A percentile compares a stretch with the other conserved stretches of the same genome.
phyloP scores from a whole-genome alignment of 2,113 vertebrate species.

The Pycnonotus jocosus region DNA sequence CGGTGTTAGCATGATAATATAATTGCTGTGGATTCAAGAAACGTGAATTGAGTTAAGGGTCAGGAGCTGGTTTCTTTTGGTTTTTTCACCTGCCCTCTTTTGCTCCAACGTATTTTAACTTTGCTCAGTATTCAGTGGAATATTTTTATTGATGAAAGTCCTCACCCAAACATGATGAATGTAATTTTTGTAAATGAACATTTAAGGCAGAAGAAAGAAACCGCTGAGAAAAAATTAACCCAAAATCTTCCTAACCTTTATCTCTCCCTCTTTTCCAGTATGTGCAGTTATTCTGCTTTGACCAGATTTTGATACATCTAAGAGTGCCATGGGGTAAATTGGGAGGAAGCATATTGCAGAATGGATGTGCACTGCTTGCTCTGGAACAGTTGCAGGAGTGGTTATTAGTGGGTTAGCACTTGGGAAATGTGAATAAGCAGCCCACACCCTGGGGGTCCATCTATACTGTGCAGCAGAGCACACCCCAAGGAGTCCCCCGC shows the following conservation, averaged over 20 bases:
- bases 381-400: neutral
- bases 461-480: neutral
- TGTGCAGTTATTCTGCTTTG: neutral
- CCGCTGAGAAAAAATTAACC: neutral
- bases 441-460: neutral
- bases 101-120: neutral
- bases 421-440: neutral
- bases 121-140: neutral
- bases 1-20: neutral
- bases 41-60: neutral
- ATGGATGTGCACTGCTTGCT: neutral
- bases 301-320: neutral
- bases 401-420: neutral
- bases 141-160: neutral
- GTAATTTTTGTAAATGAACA: neutral
- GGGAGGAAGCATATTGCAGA: neutral
- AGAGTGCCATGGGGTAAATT: neutral
- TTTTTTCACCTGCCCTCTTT: neutral
- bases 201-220: neutral
- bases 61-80: neutral
- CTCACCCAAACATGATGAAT: neutral
- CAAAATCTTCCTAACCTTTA: neutral
- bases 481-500: neutral
- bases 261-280: neutral
- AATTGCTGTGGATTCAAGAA: neutral